A percentile compares a stretch with the other conserved stretches of the same genome.
Evolutionary conservation across 2,113 vertebrate species (phyloP).

Genomic region (Phalacrocorax carbo): DNA sequence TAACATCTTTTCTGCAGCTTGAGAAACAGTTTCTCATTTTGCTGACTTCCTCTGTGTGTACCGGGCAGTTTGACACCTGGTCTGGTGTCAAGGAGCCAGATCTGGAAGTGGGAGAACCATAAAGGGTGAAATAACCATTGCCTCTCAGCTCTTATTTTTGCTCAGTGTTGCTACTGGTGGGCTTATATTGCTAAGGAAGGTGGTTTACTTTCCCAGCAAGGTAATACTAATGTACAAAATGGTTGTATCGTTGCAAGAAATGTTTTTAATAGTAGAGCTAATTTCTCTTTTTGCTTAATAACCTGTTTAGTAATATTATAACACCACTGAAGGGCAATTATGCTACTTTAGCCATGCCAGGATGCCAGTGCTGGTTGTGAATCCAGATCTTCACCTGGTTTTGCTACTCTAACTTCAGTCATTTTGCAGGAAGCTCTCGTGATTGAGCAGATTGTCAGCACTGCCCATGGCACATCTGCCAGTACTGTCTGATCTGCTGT

Average conservation of each 20-base stretch:
- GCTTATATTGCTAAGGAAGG: background rate
- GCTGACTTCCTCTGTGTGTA: background rate
- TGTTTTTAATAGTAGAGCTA: background rate
- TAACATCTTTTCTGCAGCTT: background rate
- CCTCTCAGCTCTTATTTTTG: background rate
- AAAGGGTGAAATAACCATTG: background rate
- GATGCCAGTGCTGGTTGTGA: background rate
- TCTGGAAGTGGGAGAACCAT: background rate
- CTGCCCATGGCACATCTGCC: background rate
- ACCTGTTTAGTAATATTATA: background rate
- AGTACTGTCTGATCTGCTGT: background rate
- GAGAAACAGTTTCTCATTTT: background rate
- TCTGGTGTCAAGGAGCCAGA: background rate
- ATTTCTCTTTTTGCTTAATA: slow-evolving; percentile 8
- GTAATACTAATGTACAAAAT: background rate
- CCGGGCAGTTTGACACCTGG: fast-evolving
- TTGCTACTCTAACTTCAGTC: background rate
- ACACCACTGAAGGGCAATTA: background rate
- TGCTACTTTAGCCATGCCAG: background rate
- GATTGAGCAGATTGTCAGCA: background rate
- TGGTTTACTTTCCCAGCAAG: background rate
- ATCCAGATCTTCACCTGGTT: background rate
- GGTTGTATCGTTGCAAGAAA: background rate
- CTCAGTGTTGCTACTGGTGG: background rate
- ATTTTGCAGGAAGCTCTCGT: background rate